Conservation (phyloP, 2,888 invertebrate species). For the Morpho helenor region DNA sequence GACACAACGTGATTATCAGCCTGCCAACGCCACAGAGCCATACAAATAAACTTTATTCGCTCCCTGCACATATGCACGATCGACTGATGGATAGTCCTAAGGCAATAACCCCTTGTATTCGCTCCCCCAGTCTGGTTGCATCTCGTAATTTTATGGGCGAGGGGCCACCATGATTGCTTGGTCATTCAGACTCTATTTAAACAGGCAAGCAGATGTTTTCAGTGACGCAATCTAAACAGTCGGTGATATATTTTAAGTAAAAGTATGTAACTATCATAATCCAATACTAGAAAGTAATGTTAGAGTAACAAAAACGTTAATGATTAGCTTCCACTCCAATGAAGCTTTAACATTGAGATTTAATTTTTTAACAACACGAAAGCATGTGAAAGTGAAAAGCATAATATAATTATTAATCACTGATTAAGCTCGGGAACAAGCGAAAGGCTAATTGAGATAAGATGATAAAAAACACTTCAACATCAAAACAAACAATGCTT, state of each 20-base stretch:
- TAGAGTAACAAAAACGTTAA: neutral
- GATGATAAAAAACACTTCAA: conserved; percentile 33
- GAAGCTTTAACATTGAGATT: neutral
- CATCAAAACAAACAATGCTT: conserved; percentile 45
- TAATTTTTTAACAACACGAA: neutral
- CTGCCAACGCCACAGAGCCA: conserved; percentile 53
- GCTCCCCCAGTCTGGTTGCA: conserved; percentile 65
- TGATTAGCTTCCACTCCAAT: neutral
- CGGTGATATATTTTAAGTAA: neutral
- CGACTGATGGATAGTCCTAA: conserved; percentile 60
- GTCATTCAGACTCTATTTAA: conserved; percentile 30
- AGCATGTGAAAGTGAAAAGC: conserved; percentile 23
- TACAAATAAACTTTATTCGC: conserved; percentile 77
- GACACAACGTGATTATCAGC: conserved; percentile 66
- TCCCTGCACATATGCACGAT: conserved; percentile 65
- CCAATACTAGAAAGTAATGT: neutral
- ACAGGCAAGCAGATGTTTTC: neutral
- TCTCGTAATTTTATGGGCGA: conserved; percentile 72
- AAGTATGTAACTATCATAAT: neutral
- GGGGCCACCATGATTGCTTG: conserved; percentile 59
- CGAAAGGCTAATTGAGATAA: conserved; percentile 23
- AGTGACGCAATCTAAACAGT: neutral
- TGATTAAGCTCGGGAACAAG: conserved; percentile 24
- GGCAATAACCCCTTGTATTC: conserved; percentile 75
- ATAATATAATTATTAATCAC: conserved; percentile 22